Percentiles rank a stretch among this genome's conserved stretches.
Conservation (phyloP, 1,140 invertebrate genomes). For the Andrena cerasifolii region DNA sequence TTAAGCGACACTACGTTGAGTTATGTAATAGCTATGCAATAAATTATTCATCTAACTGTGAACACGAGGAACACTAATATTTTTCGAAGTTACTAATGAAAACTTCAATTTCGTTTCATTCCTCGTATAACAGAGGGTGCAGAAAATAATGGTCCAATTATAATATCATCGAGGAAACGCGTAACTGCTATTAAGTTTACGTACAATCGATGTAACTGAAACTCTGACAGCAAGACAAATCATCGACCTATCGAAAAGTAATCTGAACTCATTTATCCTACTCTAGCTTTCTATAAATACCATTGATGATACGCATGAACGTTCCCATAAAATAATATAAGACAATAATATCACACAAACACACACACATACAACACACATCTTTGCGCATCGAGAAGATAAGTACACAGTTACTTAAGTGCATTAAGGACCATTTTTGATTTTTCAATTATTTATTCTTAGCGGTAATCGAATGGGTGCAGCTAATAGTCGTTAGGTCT, state of each 20-base stretch:
- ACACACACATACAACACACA: no score
- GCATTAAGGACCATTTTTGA: background rate
- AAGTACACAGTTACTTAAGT: constrained; percentile 23
- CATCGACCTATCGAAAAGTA: background rate
- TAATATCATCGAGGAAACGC: background rate
- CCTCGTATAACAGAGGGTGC: background rate
- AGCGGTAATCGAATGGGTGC: constrained; percentile 18
- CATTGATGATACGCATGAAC: background rate
- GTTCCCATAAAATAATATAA: constrained; percentile 17
- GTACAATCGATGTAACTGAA: background rate
- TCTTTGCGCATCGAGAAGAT: background rate
- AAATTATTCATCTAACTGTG: background rate
- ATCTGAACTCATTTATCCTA: background rate
- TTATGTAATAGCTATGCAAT: background rate
- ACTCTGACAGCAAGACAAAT: constrained; percentile 1
- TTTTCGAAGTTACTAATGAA: background rate
- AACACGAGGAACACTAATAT: background rate
- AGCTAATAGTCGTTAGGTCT: constrained; percentile 19
- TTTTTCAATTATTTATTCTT: constrained; percentile 40
- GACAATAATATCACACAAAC: constrained; percentile 30
- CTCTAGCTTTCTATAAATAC: background rate
- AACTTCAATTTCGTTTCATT: background rate
- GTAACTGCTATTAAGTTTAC: background rate
- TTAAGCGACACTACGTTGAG: background rate
- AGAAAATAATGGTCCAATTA: constrained; percentile 29